Conservation (phyloP, 30 jellyfish, hydroid and myxozoan species). For the Mastigias papua region DNA sequence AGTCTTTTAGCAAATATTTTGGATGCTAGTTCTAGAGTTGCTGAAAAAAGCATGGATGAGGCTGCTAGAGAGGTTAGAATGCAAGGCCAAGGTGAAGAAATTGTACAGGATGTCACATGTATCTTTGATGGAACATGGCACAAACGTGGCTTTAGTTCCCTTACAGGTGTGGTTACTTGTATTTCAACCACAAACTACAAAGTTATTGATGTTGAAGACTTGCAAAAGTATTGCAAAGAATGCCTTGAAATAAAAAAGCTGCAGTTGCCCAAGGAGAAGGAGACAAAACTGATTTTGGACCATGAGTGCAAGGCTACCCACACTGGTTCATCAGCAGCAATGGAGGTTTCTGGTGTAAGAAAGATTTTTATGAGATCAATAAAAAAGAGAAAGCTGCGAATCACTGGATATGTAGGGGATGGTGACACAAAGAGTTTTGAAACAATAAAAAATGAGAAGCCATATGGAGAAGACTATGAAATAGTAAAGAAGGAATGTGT, state of each 20-base stretch:
- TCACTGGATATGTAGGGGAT: constrained; percentile 53
- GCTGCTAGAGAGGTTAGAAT: constrained; percentile 36
- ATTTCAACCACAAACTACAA: constrained; percentile 5
- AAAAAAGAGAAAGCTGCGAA: constrained; percentile 8
- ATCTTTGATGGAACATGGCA: constrained; percentile 48
- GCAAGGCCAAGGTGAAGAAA: background rate
- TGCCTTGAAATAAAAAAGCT: constrained; percentile 1
- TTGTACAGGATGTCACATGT: background rate
- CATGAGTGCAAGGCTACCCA: background rate
- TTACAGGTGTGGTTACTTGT: constrained; percentile 32
- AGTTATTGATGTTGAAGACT: constrained; percentile 16
- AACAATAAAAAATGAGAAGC: constrained; percentile 26
- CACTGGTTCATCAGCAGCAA: constrained; percentile 45
- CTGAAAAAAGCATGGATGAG: constrained; percentile 23
- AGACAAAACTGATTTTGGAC: background rate
- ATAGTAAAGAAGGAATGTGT: constrained; percentile 6
- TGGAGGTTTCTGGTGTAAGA: constrained; percentile 64
- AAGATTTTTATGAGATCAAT: constrained; percentile 45
- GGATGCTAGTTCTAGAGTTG: constrained; percentile 6
- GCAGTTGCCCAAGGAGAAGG: constrained; percentile 1
- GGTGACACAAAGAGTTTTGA: constrained; percentile 45
- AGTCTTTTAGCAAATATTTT: background rate
- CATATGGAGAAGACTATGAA: constrained; percentile 34
- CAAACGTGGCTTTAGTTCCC: constrained; percentile 13
- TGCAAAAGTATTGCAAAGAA: constrained; percentile 1